These are phyloP conservation scores for Trichacis sp. DNA, from an alignment of 2,888 invertebrate genomes.

Conservation along the genomic window DNA sequence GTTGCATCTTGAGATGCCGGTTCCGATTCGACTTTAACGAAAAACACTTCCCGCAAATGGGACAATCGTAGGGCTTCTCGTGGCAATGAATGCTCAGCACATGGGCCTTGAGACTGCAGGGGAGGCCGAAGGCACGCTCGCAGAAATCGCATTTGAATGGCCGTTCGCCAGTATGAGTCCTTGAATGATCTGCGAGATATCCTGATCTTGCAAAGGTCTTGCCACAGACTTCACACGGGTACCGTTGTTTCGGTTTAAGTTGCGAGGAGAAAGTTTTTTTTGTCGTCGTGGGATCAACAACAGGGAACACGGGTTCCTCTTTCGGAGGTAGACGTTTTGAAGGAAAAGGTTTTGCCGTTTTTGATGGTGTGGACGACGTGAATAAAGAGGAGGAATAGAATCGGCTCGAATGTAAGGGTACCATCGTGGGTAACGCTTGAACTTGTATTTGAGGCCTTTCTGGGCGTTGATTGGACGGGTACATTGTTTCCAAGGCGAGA, in stretches of 20 bases:
- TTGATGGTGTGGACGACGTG: constrained; percentile 48
- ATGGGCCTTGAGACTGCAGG: constrained; percentile 97
- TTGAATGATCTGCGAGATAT: constrained; percentile 94
- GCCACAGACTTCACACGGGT: constrained; percentile 97
- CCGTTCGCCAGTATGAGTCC: constrained; percentile 98
- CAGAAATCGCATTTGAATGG: constrained; percentile 99
- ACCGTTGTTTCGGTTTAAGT: constrained; percentile 82
- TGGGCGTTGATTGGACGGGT: constrained; percentile 71
- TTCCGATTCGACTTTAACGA: constrained; percentile 99
- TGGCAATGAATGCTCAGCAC: constrained; percentile 99
- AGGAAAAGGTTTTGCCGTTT: constrained; percentile 48
- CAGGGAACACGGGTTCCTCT: too few relatives aligned
- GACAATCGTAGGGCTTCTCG: constrained; percentile 97
- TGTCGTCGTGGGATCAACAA: too few relatives aligned
- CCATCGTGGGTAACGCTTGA: constrained; percentile 66
- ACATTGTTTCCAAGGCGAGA: constrained; percentile 80
- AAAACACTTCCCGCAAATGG: constrained; percentile 96
- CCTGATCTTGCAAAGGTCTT: constrained; percentile 98
- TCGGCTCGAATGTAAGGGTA: constrained; percentile 62
- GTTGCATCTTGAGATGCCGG: constrained; percentile 97
- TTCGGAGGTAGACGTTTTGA: constrained; percentile 45
- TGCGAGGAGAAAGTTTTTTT: too few relatives aligned
- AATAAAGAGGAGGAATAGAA: constrained; percentile 70
- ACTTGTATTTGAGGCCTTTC: constrained; percentile 72
- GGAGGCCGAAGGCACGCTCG: constrained; percentile 98